Evolutionary conservation across 35 echinoderm and acorn worm species (phyloP), one percentile per base, ranked within the genome.

Genomic region (Lytechinus pictus): DNA sequence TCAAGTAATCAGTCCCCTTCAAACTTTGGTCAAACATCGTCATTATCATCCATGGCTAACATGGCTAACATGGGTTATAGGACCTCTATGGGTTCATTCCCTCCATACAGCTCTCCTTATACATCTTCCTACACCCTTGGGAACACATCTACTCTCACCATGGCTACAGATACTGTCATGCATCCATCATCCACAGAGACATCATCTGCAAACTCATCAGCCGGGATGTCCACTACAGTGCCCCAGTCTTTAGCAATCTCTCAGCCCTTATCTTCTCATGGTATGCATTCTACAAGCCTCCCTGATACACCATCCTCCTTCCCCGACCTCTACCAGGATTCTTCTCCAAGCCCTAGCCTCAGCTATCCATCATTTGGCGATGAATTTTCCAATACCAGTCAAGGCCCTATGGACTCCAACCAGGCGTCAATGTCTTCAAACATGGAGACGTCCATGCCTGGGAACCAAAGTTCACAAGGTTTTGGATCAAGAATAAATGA

Each of bases 131-230:
- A 90, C 88, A n/a, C 88, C 88, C 88, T 90, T 44, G 28, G 88
- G 6, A 90, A 90, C 16, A 52, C 88, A 13, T 90, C 88, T 10
- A 90, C 88, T 44, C 88, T 90, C 9, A 90, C 88, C 29, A 90
- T 90, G 88, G 88, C 88, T 14, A 90, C 88, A 8, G 88, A 90
- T 54, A 90, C 88, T 12, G 52, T 54, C 29, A 90, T 90, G 88
- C 88, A 90, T 33, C 52, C 88, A 33, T 90, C 88, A 21, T 5
- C 16, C 2, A 21, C n/a, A 21, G 88, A 44, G 52, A 90, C 88
- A 44, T 90, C 88, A 54, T 90, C 88, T 13, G 5, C 10, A 54
- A 21, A 2, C 9, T 9, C 56, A 58, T 58, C 44, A 9, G 44
- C 86, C 1, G 86, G 44, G 86, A 88, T 88, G 86, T 58, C 56